Percentiles rank a stretch among this genome's conserved stretches.
Evolutionary conservation across 2,888 invertebrate species (phyloP).

Genomic region (Anthophora plumipes): DNA sequence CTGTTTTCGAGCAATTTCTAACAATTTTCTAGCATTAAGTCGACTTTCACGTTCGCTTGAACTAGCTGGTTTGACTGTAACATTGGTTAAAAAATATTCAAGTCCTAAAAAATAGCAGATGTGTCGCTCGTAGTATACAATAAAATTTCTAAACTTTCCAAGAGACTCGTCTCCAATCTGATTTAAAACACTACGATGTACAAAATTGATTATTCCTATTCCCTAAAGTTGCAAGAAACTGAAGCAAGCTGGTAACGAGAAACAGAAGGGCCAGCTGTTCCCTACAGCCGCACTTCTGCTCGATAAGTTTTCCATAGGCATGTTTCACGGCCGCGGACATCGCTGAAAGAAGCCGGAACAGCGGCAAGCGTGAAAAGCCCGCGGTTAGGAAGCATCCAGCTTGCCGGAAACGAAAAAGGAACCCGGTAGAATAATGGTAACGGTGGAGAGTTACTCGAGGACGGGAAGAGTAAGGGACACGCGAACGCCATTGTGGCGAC

Average conservation of each 20-base stretch:
- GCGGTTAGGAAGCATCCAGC: slow-evolving; percentile 54
- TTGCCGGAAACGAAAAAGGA: slow-evolving; percentile 56
- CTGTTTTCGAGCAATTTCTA: too few relatives aligned
- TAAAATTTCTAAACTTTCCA: neutral
- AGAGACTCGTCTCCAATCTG: neutral
- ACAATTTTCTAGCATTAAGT: too few relatives aligned
- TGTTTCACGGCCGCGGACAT: neutral
- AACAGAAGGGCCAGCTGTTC: neutral
- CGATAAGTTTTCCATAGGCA: slow-evolving; percentile 44
- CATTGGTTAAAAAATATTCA: too few relatives aligned
- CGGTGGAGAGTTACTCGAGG: slow-evolving; percentile 16
- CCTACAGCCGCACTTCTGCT: neutral
- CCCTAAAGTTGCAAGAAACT: too few relatives aligned
- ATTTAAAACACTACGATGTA: neutral
- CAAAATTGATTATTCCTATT: slow-evolving; percentile 5
- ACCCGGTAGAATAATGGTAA: slow-evolving; percentile 55
- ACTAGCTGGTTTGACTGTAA: too few relatives aligned
- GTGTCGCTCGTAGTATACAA: too few relatives aligned
- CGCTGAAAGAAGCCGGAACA: slow-evolving; percentile 3
- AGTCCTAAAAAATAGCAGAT: too few relatives aligned
- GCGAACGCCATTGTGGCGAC: slow-evolving; percentile 73
- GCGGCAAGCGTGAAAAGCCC: slow-evolving; percentile 55
- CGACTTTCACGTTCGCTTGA: too few relatives aligned
- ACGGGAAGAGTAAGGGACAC: slow-evolving; percentile 38
- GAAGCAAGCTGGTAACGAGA: neutral